Percentiles rank a stretch among this genome's conserved stretches.
These are phyloP conservation scores for Solenopsis invicta DNA, from an alignment of 1,140 invertebrate species.

Conservation along the genomic window DNA sequence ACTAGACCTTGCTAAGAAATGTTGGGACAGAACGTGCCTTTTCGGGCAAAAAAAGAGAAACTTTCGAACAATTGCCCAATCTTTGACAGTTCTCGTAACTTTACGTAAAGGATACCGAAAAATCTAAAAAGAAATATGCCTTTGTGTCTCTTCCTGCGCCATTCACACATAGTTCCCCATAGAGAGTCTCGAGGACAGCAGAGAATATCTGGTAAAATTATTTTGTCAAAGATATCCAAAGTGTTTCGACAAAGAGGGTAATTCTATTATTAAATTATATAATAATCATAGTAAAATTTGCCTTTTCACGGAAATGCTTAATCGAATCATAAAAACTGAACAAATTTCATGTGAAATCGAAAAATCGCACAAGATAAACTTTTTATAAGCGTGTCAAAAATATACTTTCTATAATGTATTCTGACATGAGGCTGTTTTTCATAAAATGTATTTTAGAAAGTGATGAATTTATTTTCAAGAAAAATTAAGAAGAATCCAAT, in stretches of 20 bases:
- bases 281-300: neutral
- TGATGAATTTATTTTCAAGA: neutral
- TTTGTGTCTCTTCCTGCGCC: neutral
- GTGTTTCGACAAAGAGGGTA: neutral
- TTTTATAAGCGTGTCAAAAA: neutral
- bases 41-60: neutral
- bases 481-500: no score
- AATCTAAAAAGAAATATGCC: neutral
- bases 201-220: neutral
- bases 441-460: neutral
- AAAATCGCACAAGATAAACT: neutral
- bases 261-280: neutral
- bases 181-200: no score
- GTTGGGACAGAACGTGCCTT: neutral
- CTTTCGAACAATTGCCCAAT: neutral
- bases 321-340: neutral
- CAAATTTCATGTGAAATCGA: neutral
- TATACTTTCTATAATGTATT: neutral
- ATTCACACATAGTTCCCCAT: neutral
- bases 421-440: neutral
- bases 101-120: neutral
- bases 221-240: slow-evolving; percentile 6
- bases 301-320: neutral
- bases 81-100: neutral
- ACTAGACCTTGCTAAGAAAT: neutral